Conservation (phyloP, 1,140 invertebrate genomes). For the Philotrypesis tridentata region DNA sequence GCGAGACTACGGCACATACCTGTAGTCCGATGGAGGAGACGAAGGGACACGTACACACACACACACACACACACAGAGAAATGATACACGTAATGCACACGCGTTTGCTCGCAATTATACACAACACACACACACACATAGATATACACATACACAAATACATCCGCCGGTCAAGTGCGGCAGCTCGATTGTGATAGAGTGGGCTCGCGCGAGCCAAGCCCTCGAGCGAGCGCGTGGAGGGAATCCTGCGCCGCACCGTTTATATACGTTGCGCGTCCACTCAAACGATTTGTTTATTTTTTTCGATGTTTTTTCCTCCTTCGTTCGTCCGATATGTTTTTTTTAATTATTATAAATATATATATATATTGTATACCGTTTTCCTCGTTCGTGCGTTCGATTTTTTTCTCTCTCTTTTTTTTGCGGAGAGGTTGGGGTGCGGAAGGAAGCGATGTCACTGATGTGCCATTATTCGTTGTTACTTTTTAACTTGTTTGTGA, state of each 20-base stretch:
- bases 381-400: slow-evolving; percentile 16
- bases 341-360: slow-evolving; percentile 6
- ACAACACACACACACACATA: neutral
- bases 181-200: slow-evolving; percentile 51
- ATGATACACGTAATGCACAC: neutral
- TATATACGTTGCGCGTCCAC: slow-evolving; percentile 26
- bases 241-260: neutral
- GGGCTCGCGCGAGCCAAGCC: neutral
- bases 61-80: neutral
- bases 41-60: neutral
- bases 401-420: slow-evolving; percentile 20
- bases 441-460: neutral
- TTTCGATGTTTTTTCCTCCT: slow-evolving; percentile 18
- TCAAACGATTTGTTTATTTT: slow-evolving; percentile 42
- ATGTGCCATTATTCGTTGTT: neutral
- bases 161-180: slow-evolving; percentile 31
- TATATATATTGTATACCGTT: neutral
- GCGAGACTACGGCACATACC: neutral
- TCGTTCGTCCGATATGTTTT: neutral
- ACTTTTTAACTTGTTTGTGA: neutral
- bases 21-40: neutral
- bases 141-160: neutral
- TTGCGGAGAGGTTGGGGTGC: neutral
- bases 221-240: neutral
- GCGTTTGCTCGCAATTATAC: neutral